phyloP scores from a whole-genome alignment of 53 echinoderm and acorn worm species.

The Holothuria leucospilota region DNA sequence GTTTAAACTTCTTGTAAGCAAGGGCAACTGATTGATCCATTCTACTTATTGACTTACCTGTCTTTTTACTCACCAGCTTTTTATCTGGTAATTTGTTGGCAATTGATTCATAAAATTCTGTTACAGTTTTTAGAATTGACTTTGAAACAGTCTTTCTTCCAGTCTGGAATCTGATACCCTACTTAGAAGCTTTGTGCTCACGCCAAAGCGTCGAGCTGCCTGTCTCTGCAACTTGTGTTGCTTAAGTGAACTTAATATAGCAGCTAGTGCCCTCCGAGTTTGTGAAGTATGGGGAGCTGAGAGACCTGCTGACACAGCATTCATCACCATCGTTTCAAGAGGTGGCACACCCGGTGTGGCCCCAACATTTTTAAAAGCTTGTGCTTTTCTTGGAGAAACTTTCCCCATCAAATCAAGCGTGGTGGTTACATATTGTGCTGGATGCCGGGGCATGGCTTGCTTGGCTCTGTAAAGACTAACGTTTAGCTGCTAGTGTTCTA shows the following conservation, averaged over 20 bases:
- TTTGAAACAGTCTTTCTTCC: background rate
- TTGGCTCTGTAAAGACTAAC: background rate
- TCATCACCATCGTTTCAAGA: background rate
- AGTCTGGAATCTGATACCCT: background rate
- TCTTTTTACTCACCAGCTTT: slow-evolving; percentile 13
- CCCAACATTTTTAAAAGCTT: background rate
- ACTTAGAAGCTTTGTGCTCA: slow-evolving; percentile 37
- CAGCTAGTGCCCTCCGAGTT: background rate
- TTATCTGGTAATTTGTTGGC: background rate
- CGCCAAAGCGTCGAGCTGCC: slow-evolving; percentile 29
- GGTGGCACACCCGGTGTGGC: background rate
- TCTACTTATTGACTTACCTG: background rate
- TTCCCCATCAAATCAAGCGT: background rate
- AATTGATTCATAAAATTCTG: background rate
- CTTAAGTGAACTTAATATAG: slow-evolving; percentile 5
- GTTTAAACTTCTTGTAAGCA: background rate
- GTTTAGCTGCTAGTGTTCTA: background rate
- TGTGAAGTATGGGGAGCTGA: background rate
- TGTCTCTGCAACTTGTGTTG: slow-evolving; percentile 44
- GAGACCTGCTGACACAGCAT: background rate
- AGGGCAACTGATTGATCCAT: background rate
- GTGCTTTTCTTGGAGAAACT: background rate
- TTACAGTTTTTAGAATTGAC: background rate
- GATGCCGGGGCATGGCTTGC: background rate
- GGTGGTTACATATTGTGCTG: background rate